These are phyloP conservation scores for Chloromyia formosa DNA, from an alignment of 2,888 invertebrate genomes.

Conservation along the genomic window DNA sequence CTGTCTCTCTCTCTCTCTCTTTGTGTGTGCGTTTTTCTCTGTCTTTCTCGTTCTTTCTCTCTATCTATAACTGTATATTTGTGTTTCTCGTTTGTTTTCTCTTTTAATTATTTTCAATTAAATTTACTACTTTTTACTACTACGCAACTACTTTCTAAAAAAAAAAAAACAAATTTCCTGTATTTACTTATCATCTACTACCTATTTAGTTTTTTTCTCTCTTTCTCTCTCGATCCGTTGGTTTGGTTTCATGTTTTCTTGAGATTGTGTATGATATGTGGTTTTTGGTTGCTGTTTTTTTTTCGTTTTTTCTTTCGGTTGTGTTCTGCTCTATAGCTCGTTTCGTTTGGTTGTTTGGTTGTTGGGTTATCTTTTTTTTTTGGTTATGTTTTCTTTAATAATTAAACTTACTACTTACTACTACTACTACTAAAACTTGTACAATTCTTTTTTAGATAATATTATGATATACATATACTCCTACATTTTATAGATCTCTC, in stretches of 20 bases:
- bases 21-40: constrained; percentile 19
- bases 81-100: constrained; percentile 20
- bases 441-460: too few relatives aligned
- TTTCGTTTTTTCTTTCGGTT: too few relatives aligned
- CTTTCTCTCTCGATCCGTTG: constrained; percentile 50
- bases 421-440: too few relatives aligned
- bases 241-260: background rate
- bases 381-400: too few relatives aligned
- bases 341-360: too few relatives aligned
- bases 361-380: too few relatives aligned
- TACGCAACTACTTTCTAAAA: background rate
- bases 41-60: constrained; percentile 28
- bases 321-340: too few relatives aligned
- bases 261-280: too few relatives aligned
- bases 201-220: constrained; percentile 51
- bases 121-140: constrained; percentile 1
- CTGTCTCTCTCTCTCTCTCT: constrained; percentile 43
- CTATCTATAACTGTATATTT: constrained; percentile 15
- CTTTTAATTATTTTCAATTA: constrained; percentile 33
- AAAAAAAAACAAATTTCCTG: background rate
- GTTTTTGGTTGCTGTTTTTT: too few relatives aligned
- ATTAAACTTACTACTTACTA: too few relatives aligned
- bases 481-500: too few relatives aligned
- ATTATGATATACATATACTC: too few relatives aligned
- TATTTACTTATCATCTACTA: constrained; percentile 18